Percentiles rank a stretch among this genome's conserved stretches.
Evolutionary conservation across 2,113 vertebrate species (phyloP).

Genomic region (Stomatorhinus ivindoensis): DNA sequence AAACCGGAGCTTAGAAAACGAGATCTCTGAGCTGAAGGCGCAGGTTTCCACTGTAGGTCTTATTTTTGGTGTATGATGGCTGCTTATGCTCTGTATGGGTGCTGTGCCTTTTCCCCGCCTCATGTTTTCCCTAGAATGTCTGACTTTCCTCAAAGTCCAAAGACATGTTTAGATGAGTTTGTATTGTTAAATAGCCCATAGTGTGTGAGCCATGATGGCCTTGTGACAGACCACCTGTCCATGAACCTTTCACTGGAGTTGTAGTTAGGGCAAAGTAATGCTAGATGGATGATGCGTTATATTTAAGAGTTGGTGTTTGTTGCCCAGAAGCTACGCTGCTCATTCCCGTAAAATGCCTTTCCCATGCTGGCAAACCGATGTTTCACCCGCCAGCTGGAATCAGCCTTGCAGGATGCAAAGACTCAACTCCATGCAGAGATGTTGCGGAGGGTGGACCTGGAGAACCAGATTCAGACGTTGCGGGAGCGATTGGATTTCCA

Average conservation of each 20-base stretch:
- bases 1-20: constrained; percentile 47
- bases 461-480: constrained; percentile 68
- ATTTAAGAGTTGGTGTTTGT: not conserved
- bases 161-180: not conserved
- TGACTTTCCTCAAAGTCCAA: not conserved
- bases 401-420: constrained; percentile 50
- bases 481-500: constrained; percentile 69
- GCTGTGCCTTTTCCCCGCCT: not conserved
- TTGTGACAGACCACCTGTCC: not conserved
- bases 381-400: constrained; percentile 45
- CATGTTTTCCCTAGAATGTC: not conserved
- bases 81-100: not conserved
- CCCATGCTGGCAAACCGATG: not conserved
- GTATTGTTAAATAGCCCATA: not conserved
- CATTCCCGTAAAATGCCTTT: not conserved
- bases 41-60: constrained; percentile 58
- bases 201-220: not conserved
- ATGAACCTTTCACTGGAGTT: not conserved
- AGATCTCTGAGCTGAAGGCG: constrained; percentile 51
- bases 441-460: constrained; percentile 60
- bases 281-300: not conserved
- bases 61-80: not conserved
- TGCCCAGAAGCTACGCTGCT: not conserved
- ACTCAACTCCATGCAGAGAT: constrained; percentile 65
- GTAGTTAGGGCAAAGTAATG: not conserved